These are phyloP conservation scores for Agriopis leucophaearia DNA, from an alignment of 2,888 invertebrate species.

Conservation along the genomic window DNA sequence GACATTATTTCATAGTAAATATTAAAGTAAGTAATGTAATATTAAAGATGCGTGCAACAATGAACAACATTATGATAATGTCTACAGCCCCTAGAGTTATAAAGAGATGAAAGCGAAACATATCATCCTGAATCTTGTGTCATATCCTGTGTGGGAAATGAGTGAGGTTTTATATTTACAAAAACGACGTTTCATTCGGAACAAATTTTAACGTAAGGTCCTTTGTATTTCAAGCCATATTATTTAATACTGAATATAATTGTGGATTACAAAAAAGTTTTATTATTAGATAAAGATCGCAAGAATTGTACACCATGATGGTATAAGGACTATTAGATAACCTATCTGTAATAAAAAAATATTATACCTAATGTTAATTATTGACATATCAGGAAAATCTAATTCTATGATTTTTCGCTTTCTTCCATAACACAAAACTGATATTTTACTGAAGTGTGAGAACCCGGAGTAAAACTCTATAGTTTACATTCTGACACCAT, in stretches of 20 bases:
- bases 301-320: neutral
- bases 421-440: neutral
- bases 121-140: slow-evolving; percentile 69
- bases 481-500: slow-evolving; percentile 37
- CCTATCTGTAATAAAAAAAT: neutral
- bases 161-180: slow-evolving; percentile 69
- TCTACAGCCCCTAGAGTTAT: slow-evolving; percentile 29
- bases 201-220: slow-evolving; percentile 29
- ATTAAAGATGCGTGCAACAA: slow-evolving; percentile 8
- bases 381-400: neutral
- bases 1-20: neutral
- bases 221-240: slow-evolving; percentile 1
- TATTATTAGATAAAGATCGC: neutral
- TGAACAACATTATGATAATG: slow-evolving; percentile 24
- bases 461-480: slow-evolving; percentile 32
- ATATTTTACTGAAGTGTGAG: neutral
- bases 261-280: no score
- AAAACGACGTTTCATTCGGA: slow-evolving; percentile 49
- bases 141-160: slow-evolving; percentile 68
- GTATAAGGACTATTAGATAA: no score
- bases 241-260: neutral
- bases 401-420: no score
- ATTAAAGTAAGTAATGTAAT: neutral
- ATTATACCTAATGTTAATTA: neutral
- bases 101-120: slow-evolving; percentile 58